Evolutionary conservation across 2,888 invertebrate genomes (phyloP).

Genomic region (Tiliacea citrago): DNA sequence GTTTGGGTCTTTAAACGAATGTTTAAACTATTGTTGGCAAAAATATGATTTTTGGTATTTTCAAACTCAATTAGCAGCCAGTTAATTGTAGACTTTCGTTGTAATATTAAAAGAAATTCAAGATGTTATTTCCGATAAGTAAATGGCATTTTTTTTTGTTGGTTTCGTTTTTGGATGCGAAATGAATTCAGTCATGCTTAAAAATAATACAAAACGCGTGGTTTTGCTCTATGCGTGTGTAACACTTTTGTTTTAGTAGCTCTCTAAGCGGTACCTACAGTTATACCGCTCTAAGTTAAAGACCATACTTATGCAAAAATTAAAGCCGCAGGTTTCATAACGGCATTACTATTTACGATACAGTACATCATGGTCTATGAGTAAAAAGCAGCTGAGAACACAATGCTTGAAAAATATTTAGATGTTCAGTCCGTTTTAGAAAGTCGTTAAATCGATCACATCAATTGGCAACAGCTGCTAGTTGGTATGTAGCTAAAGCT

Average conservation of each 20-base stretch:
- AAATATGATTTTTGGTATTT: no score
- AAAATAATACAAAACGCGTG: conserved; percentile 18
- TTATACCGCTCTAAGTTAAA: conserved; percentile 30
- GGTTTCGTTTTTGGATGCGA: no score
- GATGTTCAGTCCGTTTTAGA: conserved; percentile 57
- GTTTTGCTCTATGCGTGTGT: conserved; percentile 29
- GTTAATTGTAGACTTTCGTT: no score
- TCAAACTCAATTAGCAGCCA: no score
- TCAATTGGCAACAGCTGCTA: conserved; percentile 62
- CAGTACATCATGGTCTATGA: conserved; percentile 31
- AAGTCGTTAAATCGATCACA: conserved; percentile 61
- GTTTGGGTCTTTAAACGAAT: no score
- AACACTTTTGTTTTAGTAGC: conserved; percentile 40
- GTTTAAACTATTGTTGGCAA: no score
- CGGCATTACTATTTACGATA: conserved; percentile 43
- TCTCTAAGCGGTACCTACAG: conserved; percentile 38
- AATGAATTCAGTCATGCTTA: not conserved
- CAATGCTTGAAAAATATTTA: conserved; percentile 44
- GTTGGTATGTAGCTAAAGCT: conserved; percentile 36
- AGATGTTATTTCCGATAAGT: no score
- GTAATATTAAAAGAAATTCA: no score
- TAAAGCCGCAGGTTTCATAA: conserved; percentile 33
- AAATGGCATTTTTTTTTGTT: no score
- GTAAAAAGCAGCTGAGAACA: conserved; percentile 43
- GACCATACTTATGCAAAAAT: conserved; percentile 47